Evolutionary conservation across 2,113 vertebrate genomes (phyloP), one percentile per base, ranked within the genome.

Genomic region (Phocoena phocoena): DNA sequence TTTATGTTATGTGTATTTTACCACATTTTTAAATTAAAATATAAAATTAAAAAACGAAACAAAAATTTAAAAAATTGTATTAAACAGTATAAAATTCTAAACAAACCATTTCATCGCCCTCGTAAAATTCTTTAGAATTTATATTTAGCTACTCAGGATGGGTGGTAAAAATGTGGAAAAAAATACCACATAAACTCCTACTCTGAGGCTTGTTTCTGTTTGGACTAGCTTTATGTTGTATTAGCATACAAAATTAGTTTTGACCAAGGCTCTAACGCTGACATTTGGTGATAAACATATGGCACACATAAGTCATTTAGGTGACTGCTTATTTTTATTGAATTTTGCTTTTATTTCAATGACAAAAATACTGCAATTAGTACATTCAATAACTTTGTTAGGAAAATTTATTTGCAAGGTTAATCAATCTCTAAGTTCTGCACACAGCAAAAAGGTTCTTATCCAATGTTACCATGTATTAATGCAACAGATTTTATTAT

Each of bases 261-360:
- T 86, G n/a, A 20, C 9, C 28, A 81, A 93, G 21, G n/a, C 33
- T 74, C 62, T 71, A 60, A 65, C 36, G 23, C 23, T 71, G 23
- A 41, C 68, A 79, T 60, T 83, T 65, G 14, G 14, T 38, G 47
- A 62, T 60, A 84, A 94, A 74, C 20, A 65, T 53, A 96, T 33
- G 25, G 9, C 10, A 88, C 18, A 67, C 6, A 21, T 38, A 90
- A 88, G 53, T 5, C 71, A 67, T 93, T 85, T 67, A 31, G 65
- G 9, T 92, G 44, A 93, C 84, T 71, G 50, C 3, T 38, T 50
- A 63, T 87, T 86, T 86, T 84, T 71, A 93, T 21, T 87, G 28
- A 86, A 87, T 58, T 90, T 95, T 81, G 60, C 17, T 77, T 95
- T 89, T 77, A 91, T 50, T 93, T 88, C 90, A 97, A 76, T 47